A percentile compares a stretch with the other conserved stretches of the same genome.
Conservation (phyloP, 2,113 vertebrate species). For the Mirounga angustirostris region DNA sequence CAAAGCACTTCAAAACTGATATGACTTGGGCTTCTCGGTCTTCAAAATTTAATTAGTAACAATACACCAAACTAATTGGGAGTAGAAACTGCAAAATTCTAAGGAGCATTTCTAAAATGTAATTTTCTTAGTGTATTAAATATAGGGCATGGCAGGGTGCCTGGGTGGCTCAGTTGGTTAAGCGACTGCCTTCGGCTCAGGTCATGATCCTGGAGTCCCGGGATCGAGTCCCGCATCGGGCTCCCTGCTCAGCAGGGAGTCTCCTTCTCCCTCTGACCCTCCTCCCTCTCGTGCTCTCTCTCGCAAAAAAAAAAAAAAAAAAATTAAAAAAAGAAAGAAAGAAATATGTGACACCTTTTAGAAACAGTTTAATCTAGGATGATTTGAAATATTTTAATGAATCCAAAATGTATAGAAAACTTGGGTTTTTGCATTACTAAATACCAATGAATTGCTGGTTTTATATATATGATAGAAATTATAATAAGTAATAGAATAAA, state of each 20-base stretch:
- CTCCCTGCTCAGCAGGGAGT: too few species aligned
- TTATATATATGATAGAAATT: constrained; percentile 20
- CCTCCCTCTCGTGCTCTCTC: too few species aligned
- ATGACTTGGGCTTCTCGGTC: constrained; percentile 59
- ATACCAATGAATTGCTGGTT: constrained; percentile 3
- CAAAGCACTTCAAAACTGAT: constrained; percentile 72
- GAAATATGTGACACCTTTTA: background rate
- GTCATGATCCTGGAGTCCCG: too few species aligned
- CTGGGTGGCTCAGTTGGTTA: too few species aligned
- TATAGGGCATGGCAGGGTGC: background rate
- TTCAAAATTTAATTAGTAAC: constrained; percentile 77
- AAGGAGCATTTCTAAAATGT: constrained; percentile 44
- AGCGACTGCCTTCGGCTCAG: too few species aligned
- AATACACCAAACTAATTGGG: constrained; percentile 80
- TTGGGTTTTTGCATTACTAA: background rate
- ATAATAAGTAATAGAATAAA: constrained; percentile 46
- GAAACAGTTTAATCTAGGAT: constrained; percentile 28
- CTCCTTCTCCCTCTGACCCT: too few species aligned
- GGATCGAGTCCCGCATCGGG: too few species aligned
- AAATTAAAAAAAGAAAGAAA: background rate
- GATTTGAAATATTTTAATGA: constrained; percentile 35
- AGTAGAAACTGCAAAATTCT: constrained; percentile 53
- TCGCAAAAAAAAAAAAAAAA: too few species aligned
- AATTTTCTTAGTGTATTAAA: constrained; percentile 69
- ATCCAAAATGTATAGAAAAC: background rate